Evolutionary conservation across 2,797 vertebrate species (phyloP), one percentile per base, ranked within the genome.

Genomic region (Neomorphus geoffroyi): DNA sequence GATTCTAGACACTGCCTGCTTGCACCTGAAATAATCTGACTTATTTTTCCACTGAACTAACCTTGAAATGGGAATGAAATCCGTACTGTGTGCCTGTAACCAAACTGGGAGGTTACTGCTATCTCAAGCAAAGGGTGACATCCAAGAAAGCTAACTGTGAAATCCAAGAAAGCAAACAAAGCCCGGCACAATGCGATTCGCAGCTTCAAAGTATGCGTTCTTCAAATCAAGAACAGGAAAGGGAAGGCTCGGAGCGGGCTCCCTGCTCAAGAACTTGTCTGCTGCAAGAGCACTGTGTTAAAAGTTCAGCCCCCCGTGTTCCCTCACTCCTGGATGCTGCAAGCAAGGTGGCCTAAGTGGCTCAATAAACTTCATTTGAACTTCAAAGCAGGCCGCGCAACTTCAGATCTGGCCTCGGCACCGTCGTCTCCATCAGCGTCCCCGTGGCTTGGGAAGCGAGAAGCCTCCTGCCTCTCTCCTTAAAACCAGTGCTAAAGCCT

Each of bases 81-180:
- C 72, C 24, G 27, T 23, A 43, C 1, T 30, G 71, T 19, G 39
- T 17, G 70, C 17, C 73, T 35, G 60, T 21, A 48, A 66, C 24
- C 57, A 33, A 27, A 35, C 1, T 0, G 0, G 37, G 35, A 50
- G 46, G 32, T 56, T 37, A 11, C 8, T 5, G 9, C 13, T 4
- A 19, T 54, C 53, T 62, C n/a, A 12, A 45, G 61, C 46, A 62
- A 69, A 65, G 0, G 1, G 23, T 46, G 60, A 77, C 67, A 86
- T 18, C 72, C 69, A 74, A 35, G 45, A 60, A 35, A 77, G 54
- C 50, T 30, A 80, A 67, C 6, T n/a, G 23, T 46, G 60, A 77
- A 67, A 86, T 18, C 72, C 69, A 74, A 35, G 45, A 60, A n/a
- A 77, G 54, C 50, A n/a, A 80, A 67, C 6, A 4, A 56, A 43